Percentiles rank a stretch among this genome's conserved stretches.
Evolutionary conservation across 2,797 vertebrate species (phyloP).

Genomic region (Danionella dracula): DNA sequence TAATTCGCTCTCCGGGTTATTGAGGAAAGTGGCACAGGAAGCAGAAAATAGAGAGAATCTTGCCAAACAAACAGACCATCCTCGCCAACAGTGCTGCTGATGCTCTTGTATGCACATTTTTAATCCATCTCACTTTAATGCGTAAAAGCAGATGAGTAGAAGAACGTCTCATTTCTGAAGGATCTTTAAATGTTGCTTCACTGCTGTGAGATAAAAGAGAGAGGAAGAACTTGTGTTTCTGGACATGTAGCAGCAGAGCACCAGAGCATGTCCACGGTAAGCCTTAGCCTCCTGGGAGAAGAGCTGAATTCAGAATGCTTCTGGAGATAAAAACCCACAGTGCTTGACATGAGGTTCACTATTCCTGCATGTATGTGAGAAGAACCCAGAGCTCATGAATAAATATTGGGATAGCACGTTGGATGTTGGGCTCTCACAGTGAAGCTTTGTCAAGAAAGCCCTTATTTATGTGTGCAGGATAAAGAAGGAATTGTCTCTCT

Average conservation of each 20-base stretch:
- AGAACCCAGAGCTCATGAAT: neutral
- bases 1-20: constrained; percentile 32
- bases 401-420: neutral
- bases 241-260: constrained; percentile 51
- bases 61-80: constrained; percentile 32
- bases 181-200: neutral
- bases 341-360: constrained; percentile 62
- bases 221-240: constrained; percentile 21
- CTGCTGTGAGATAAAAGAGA: constrained; percentile 2
- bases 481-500: neutral
- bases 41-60: constrained; percentile 23
- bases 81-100: constrained; percentile 34
- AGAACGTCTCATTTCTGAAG: too few relatives aligned
- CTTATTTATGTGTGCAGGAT: neutral
- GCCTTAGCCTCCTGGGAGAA: constrained; percentile 80
- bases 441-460: neutral
- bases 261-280: constrained; percentile 75
- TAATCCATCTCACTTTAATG: constrained; percentile 27
- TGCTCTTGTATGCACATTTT: constrained; percentile 36
- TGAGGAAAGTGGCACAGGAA: constrained; percentile 10
- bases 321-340: constrained; percentile 49
- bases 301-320: constrained; percentile 60
- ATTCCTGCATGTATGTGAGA: constrained; percentile 71
- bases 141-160: constrained; percentile 8
- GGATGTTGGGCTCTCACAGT: neutral